These are phyloP conservation scores for Seriola rivoliana DNA, from an alignment of 2,113 vertebrate genomes.

Conservation along the genomic window DNA sequence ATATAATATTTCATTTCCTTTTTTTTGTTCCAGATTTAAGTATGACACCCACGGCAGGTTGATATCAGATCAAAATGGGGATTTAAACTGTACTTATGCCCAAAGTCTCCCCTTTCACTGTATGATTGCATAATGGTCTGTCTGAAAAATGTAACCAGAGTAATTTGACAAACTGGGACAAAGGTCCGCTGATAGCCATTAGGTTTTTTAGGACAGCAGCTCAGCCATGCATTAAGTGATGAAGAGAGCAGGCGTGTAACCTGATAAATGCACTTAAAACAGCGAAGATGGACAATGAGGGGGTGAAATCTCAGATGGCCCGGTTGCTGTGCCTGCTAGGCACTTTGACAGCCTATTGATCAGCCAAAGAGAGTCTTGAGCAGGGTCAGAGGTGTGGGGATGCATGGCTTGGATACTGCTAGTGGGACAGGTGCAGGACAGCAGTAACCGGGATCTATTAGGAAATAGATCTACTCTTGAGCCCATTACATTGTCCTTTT, in stretches of 20 bases:
- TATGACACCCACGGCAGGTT: constrained; percentile 7
- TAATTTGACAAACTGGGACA: constrained; percentile 69
- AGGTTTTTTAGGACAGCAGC: constrained; percentile 69
- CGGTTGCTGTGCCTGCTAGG: constrained; percentile 67
- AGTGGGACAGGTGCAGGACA: constrained; percentile 64
- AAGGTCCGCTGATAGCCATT: constrained; percentile 68
- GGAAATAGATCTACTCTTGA: constrained; percentile 54
- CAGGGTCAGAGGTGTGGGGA: constrained; percentile 73
- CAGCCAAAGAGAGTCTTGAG: constrained; percentile 63
- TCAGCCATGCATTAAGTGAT: constrained; percentile 71
- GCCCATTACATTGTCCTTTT: constrained; percentile 36
- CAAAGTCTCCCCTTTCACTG: constrained; percentile 30
- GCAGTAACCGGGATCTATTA: constrained; percentile 50
- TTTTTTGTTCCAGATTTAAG: constrained; percentile 8
- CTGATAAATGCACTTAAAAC: constrained; percentile 84
- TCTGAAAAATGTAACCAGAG: constrained; percentile 58
- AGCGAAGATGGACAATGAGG: constrained; percentile 78
- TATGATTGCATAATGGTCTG: constrained; percentile 37
- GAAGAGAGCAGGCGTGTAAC: constrained; percentile 73
- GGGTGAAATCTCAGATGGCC: constrained; percentile 76
- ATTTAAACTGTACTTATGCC: constrained; percentile 22
- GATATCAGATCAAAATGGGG: neutral
- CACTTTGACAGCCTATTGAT: constrained; percentile 83
- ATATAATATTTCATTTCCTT: constrained; percentile 5
- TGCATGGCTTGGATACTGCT: constrained; percentile 58